These are phyloP conservation scores for Leistus spinibarbis DNA, from an alignment of 2,888 invertebrate species.

Conservation along the genomic window DNA sequence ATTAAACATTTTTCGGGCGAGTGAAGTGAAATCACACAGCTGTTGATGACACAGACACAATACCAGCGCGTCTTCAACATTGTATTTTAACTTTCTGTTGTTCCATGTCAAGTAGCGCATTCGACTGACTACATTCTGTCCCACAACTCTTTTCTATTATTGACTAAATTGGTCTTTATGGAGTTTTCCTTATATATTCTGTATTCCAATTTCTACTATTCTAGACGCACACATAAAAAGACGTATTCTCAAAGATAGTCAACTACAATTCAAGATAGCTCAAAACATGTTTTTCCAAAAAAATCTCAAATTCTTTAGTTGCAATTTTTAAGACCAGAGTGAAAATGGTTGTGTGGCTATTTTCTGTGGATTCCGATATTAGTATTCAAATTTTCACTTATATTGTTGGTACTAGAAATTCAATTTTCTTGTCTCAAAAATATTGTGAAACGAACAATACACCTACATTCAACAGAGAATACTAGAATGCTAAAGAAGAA, in stretches of 20 bases:
- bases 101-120: neutral
- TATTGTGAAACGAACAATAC: too few relatives aligned
- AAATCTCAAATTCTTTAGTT: too few relatives aligned
- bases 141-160: neutral
- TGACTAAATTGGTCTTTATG: neutral
- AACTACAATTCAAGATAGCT: too few relatives aligned
- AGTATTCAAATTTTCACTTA: too few relatives aligned
- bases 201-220: neutral
- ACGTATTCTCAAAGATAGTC: neutral
- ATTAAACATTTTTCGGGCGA: slow-evolving; percentile 32
- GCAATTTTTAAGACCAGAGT: too few relatives aligned
- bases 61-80: slow-evolving; percentile 18
- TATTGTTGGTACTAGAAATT: too few relatives aligned
- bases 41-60: slow-evolving; percentile 35
- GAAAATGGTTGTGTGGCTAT: too few relatives aligned
- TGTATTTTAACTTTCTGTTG: slow-evolving; percentile 11
- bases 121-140: neutral
- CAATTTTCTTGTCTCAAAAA: too few relatives aligned
- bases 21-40: slow-evolving; percentile 1
- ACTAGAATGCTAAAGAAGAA: neutral
- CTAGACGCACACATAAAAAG: neutral
- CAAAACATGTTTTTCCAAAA: too few relatives aligned
- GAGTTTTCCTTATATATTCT: too few relatives aligned
- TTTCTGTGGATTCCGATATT: too few relatives aligned
- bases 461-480: neutral